These are phyloP conservation scores for Watsonalla binaria DNA, from an alignment of 2,888 invertebrate species.

Conservation along the genomic window DNA sequence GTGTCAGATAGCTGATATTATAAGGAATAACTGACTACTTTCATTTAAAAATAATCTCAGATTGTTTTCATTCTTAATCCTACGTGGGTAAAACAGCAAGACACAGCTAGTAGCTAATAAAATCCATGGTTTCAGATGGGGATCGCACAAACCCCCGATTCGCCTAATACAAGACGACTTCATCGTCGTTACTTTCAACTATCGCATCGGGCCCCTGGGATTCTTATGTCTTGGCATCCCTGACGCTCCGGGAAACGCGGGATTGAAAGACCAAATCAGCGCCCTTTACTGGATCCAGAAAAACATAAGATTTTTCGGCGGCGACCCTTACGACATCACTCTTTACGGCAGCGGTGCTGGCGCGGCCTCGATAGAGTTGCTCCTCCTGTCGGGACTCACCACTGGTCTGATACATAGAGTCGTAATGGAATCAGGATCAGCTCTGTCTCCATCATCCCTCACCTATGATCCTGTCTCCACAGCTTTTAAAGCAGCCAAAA, in stretches of 20 bases:
- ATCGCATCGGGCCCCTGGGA: constrained; percentile 61
- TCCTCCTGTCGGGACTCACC: constrained; percentile 48
- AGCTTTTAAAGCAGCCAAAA: constrained; percentile 51
- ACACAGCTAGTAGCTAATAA: neutral
- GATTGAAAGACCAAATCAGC: constrained; percentile 64
- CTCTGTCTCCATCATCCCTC: constrained; percentile 49
- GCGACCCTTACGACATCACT: constrained; percentile 54
- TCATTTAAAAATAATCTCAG: no score
- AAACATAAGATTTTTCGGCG: constrained; percentile 62
- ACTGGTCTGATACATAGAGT: constrained; percentile 52
- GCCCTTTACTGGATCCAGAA: constrained; percentile 64
- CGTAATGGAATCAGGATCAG: constrained; percentile 62
- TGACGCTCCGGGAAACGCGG: constrained; percentile 59
- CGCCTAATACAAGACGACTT: constrained; percentile 42
- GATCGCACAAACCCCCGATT: constrained; percentile 42
- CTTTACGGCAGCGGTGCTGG: constrained; percentile 61
- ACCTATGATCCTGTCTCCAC: constrained; percentile 38
- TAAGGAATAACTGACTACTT: no score
- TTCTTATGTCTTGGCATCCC: constrained; percentile 56
- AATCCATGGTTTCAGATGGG: constrained; percentile 48
- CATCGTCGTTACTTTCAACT: constrained; percentile 60
- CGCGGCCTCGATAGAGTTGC: constrained; percentile 50
- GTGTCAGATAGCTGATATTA: no score
- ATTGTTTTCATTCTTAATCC: no score
- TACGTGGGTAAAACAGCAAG: no score